phyloP scores from a whole-genome alignment of 2,888 invertebrate species.

The Anthophora plumipes region DNA sequence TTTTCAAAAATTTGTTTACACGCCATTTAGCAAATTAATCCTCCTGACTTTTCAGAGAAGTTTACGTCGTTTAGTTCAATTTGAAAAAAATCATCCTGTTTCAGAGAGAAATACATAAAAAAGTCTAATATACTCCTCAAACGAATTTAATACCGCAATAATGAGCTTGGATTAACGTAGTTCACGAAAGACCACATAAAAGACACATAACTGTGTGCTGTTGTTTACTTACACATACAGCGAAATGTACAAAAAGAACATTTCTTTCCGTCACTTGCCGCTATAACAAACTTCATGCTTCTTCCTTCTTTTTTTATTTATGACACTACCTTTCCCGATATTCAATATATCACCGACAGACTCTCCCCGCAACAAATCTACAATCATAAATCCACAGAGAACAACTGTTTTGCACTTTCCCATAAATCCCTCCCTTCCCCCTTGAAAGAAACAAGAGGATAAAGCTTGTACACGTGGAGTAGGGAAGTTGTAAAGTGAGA shows the following conservation, averaged over 20 bases:
- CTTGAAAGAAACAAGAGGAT: slow-evolving; percentile 28
- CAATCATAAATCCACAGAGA: slow-evolving; percentile 42
- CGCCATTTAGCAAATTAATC: too few species aligned
- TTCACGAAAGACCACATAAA: background rate
- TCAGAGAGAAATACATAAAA: too few species aligned
- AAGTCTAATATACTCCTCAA: too few species aligned
- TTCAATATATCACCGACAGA: slow-evolving; percentile 44
- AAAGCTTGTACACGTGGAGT: background rate
- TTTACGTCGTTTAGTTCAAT: too few species aligned
- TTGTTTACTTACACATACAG: too few species aligned
- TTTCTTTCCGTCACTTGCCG: background rate
- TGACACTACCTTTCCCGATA: slow-evolving; percentile 24
- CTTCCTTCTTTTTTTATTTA: slow-evolving; percentile 38
- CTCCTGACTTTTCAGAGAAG: too few species aligned
- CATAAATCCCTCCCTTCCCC: slow-evolving; percentile 41
- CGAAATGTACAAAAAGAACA: too few species aligned
- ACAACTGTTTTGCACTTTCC: slow-evolving; percentile 56
- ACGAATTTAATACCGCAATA: too few species aligned
- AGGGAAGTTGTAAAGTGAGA: background rate
- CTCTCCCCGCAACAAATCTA: slow-evolving; percentile 39
- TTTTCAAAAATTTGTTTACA: too few species aligned
- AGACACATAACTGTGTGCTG: background rate
- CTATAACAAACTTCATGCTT: slow-evolving; percentile 4
- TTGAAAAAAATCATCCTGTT: too few species aligned
- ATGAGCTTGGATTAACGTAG: background rate